A percentile compares a stretch with the other conserved stretches of the same genome.
phyloP scores from a whole-genome alignment of 92 coral and sea anemone genomes.

The Paramuricea clavata region DNA sequence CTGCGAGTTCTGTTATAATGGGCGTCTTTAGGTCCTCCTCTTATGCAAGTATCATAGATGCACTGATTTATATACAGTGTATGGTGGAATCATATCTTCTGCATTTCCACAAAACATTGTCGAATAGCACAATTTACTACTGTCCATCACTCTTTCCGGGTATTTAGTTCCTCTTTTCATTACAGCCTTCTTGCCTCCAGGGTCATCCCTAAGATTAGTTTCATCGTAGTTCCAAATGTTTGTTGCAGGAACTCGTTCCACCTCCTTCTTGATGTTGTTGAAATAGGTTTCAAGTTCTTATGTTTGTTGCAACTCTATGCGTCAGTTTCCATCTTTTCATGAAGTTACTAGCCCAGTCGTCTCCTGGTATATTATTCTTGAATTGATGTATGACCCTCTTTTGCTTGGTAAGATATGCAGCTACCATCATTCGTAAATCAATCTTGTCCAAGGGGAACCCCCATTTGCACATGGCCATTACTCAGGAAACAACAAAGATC shows the following conservation, averaged over 20 bases:
- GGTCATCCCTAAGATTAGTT: slow-evolving; percentile 15
- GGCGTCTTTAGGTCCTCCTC: background rate
- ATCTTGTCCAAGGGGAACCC: slow-evolving; percentile 7
- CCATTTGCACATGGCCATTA: background rate
- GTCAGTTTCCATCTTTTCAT: slow-evolving; percentile 22
- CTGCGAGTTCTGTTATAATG: slow-evolving; percentile 7
- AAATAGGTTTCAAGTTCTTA: slow-evolving; percentile 21
- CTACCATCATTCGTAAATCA: slow-evolving; percentile 24
- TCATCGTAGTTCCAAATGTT: slow-evolving; percentile 20
- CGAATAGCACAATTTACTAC: slow-evolving; percentile 4
- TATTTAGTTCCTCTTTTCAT: slow-evolving; percentile 13
- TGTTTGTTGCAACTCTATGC: slow-evolving; percentile 7
- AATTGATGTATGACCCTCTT: background rate
- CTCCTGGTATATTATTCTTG: slow-evolving; percentile 12
- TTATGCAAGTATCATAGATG: slow-evolving; percentile 14
- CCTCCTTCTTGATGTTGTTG: background rate
- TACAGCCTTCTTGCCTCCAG: slow-evolving; percentile 19
- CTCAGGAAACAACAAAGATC: background rate
- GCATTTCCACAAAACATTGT: slow-evolving; percentile 9
- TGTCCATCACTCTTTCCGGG: slow-evolving; percentile 13
- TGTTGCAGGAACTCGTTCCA: slow-evolving; percentile 24
- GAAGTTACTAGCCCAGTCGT: slow-evolving; percentile 11
- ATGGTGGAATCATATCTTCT: slow-evolving; percentile 7
- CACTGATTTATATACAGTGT: slow-evolving; percentile 7
- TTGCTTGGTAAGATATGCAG: slow-evolving; percentile 15